phyloP scores from a whole-genome alignment of 2,113 vertebrate species.

The Equus quagga region DNA sequence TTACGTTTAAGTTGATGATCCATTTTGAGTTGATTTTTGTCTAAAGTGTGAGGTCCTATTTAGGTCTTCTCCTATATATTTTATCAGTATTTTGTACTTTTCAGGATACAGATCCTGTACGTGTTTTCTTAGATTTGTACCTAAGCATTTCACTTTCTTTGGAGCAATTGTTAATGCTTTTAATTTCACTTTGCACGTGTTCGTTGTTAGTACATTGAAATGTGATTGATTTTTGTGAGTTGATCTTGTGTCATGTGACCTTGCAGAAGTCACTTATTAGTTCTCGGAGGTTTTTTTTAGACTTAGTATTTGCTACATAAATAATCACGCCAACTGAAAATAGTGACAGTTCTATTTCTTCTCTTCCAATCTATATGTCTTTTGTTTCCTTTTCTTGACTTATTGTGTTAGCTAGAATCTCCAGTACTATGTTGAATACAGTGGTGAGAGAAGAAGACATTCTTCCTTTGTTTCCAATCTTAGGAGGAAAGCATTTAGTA shows the following conservation, averaged over 20 bases:
- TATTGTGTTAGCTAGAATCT: neutral
- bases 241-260: neutral
- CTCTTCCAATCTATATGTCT: neutral
- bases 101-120: neutral
- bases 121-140: neutral
- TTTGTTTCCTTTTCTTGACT: neutral
- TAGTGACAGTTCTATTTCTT: neutral
- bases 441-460: neutral
- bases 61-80: neutral
- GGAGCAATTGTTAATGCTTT: too few relatives aligned
- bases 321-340: neutral
- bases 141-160: neutral
- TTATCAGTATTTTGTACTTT: neutral
- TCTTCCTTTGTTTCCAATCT: neutral
- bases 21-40: neutral
- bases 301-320: neutral
- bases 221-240: neutral
- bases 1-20: neutral
- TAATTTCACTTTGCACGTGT: neutral
- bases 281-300: neutral
- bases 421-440: neutral
- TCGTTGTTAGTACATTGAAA: neutral
- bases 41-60: neutral
- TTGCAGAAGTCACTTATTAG: too few relatives aligned
- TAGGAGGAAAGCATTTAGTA: neutral